Percentiles rank a stretch among this genome's conserved stretches.
Evolutionary conservation across 1,140 invertebrate species (phyloP).

Genomic region (Aphelenchoides fujianensis): DNA sequence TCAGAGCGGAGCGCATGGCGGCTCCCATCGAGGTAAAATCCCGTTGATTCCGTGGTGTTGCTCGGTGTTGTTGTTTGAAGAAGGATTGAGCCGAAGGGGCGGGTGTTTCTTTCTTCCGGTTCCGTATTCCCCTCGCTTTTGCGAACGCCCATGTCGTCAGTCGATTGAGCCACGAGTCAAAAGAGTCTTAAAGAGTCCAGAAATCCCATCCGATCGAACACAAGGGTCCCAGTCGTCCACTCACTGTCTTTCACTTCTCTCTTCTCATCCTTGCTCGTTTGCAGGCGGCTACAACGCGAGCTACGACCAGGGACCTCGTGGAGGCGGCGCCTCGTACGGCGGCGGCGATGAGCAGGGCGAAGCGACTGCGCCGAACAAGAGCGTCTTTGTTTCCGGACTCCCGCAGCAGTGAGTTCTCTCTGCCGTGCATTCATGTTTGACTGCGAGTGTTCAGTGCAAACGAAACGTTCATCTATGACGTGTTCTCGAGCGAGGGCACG

Average conservation of each 20-base stretch:
- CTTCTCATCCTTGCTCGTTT: not conserved
- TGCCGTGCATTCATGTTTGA: not conserved
- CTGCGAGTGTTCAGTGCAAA: conserved; percentile 29
- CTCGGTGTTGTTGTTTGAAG: not conserved
- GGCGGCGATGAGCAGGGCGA: conserved; percentile 7
- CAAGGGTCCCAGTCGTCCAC: not conserved
- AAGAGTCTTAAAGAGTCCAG: conserved; percentile 2
- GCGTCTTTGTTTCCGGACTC: conserved; percentile 34
- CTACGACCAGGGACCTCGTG: not conserved
- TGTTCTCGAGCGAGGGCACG: conserved; percentile 26
- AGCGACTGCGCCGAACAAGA: conserved; percentile 15
- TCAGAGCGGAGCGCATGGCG: not conserved
- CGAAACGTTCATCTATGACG: conserved; percentile 37
- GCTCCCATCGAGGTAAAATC: not conserved
- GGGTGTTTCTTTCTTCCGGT: too few relatives aligned
- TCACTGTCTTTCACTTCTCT: not conserved
- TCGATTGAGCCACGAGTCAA: conserved; percentile 22
- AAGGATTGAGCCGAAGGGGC: not conserved
- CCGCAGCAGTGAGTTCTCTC: conserved; percentile 32
- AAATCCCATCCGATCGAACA: not conserved
- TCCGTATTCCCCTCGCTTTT: too few relatives aligned
- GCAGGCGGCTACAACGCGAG: conserved; percentile 15
- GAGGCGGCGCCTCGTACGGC: conserved; percentile 16
- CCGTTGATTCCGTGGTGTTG: not conserved
- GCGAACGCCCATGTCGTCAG: too few relatives aligned